Conservation (phyloP, 2,797 vertebrate genomes). For the Oceanodroma leucorhoa region DNA sequence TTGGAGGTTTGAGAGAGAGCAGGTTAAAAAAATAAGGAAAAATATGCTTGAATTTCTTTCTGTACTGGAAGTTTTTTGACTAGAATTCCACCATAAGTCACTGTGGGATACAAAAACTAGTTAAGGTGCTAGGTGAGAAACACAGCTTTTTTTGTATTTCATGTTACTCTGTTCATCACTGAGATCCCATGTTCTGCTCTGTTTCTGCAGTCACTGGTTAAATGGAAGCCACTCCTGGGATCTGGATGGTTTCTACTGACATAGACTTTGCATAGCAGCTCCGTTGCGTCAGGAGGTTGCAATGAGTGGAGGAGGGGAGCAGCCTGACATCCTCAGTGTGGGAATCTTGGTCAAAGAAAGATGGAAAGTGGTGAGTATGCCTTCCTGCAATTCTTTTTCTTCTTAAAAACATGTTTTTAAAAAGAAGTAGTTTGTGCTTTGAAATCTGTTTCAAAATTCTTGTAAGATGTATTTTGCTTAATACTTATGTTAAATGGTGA, state of each 20-base stretch:
- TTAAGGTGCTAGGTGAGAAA: neutral
- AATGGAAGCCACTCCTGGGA: slow-evolving; percentile 76
- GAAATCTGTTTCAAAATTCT: neutral
- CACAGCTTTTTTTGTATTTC: neutral
- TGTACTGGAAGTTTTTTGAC: neutral
- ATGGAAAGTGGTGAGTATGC: slow-evolving; percentile 97
- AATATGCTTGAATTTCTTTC: neutral
- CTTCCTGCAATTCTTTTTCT: neutral
- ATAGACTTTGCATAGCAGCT: slow-evolving; percentile 68
- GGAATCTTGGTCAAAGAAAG: slow-evolving; percentile 95
- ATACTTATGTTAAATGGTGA: neutral
- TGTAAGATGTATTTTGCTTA: neutral
- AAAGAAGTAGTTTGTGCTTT: neutral
- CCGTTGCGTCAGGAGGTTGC: slow-evolving; percentile 71
- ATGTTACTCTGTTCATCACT: neutral
- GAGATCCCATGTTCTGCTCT: slow-evolving; percentile 8
- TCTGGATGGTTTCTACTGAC: slow-evolving; percentile 71
- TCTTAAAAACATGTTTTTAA: neutral
- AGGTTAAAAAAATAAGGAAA: neutral
- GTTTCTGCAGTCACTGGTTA: slow-evolving; percentile 72
- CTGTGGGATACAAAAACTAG: neutral
- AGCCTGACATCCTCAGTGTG: slow-evolving; percentile 92
- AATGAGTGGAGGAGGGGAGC: slow-evolving; percentile 94
- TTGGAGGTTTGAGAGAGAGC: neutral
- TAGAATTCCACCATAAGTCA: neutral